Percentiles rank a stretch among this genome's conserved stretches.
Conservation (phyloP, 2,888 invertebrate genomes). For the Hyles lineata region DNA sequence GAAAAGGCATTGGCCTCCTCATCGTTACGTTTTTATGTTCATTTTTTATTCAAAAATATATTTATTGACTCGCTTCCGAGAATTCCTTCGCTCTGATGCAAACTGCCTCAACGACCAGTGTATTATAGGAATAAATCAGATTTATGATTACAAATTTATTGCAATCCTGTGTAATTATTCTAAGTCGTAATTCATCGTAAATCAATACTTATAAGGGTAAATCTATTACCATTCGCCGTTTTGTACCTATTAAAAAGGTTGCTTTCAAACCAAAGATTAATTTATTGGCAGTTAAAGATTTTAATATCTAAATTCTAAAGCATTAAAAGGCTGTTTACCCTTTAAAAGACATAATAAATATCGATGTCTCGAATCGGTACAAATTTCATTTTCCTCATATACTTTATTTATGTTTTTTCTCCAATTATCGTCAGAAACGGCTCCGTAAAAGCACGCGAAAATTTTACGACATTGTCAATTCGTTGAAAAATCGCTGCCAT, state of each 20-base stretch:
- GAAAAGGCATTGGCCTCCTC: conserved; percentile 32
- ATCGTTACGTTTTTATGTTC: conserved; percentile 31
- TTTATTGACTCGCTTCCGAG: conserved; percentile 38
- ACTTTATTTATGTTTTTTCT: neutral
- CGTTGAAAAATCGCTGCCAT: neutral
- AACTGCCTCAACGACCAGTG: neutral
- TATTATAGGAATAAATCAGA: conserved; percentile 1
- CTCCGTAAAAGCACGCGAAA: neutral
- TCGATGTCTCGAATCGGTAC: no score
- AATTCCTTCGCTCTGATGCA: conserved; percentile 29
- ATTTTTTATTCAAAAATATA: conserved; percentile 33
- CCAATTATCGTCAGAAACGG: neutral
- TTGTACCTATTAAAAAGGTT: conserved; percentile 1
- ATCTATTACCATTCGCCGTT: neutral
- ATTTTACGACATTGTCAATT: no score
- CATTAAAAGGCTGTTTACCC: no score
- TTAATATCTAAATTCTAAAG: no score
- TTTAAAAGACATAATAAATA: no score
- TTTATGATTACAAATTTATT: neutral
- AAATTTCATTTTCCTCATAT: neutral
- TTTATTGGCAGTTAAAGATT: neutral
- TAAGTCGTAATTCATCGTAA: conserved; percentile 12
- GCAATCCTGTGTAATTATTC: neutral
- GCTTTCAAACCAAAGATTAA: neutral
- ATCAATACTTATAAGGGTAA: neutral